Conservation (phyloP, 92 coral and sea anemone genomes). For the Phenganax stokvisi region DNA sequence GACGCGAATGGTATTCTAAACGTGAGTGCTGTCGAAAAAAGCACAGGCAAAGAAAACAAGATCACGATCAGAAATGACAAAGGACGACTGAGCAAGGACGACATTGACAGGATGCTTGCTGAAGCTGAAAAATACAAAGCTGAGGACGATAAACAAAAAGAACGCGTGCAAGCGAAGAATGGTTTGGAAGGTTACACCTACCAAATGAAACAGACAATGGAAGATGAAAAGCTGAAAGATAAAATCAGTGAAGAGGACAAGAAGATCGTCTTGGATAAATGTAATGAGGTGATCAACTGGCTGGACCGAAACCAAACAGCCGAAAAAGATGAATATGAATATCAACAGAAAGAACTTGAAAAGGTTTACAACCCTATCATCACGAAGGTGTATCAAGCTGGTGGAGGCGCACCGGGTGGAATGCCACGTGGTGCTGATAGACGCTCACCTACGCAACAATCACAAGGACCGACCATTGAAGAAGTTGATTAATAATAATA, state of each 20-base stretch:
- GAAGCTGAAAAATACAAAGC: conserved; percentile 88
- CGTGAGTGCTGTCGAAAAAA: conserved; percentile 83
- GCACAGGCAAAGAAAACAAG: conserved; percentile 94
- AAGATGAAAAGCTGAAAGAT: conserved; percentile 88
- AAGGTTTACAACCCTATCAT: conserved; percentile 82
- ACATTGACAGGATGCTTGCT: conserved; percentile 86
- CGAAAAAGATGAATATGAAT: conserved; percentile 67
- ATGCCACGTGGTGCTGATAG: conserved; percentile 52
- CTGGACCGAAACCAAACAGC: conserved; percentile 67
- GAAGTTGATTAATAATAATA: conserved; percentile 65
- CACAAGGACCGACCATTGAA: conserved; percentile 86
- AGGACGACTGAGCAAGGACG: conserved; percentile 92
- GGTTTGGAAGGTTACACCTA: conserved; percentile 82
- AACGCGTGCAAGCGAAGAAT: conserved; percentile 77
- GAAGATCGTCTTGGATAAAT: conserved; percentile 61
- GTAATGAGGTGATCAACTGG: conserved; percentile 89
- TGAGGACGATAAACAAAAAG: conserved; percentile 69
- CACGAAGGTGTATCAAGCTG: conserved; percentile 86
- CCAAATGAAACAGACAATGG: conserved; percentile 87
- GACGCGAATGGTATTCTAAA: conserved; percentile 98
- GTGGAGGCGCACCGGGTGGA: conserved; percentile 58
- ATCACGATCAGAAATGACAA: conserved; percentile 93
- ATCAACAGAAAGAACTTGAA: conserved; percentile 71
- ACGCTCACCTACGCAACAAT: conserved; percentile 53
- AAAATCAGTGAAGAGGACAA: conserved; percentile 89